Base-by-base conservation (phyloP, 2,113 vertebrate genomes). In the Hippocampus comes region DNA sequence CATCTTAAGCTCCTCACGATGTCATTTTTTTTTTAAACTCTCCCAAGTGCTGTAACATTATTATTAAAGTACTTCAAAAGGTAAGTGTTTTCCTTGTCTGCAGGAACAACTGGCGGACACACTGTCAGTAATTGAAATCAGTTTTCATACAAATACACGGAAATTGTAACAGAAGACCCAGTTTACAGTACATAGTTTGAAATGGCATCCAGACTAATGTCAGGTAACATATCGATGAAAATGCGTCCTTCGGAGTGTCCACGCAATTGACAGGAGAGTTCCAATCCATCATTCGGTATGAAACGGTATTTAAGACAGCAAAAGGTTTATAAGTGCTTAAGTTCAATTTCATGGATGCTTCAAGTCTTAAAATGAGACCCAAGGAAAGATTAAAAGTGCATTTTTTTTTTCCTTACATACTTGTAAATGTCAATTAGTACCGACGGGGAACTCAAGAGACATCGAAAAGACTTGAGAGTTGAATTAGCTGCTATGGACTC, bases 301-400 rank as follows among this genome's bases (percentile, higher is more conserved):
- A 72, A 78, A 78, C 77, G 64, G 49, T 65, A 82, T 76, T 88
- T 77, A 85, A 88, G 67, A 89, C 75, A 75, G 88, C 63, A 74
- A 77, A 87, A 85, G 63, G 77, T 77, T n/a, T 34, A 76, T 89
- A 92, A 92, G 92, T 92, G 90, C 91, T 90, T 57, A 73, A 79
- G 88, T 87, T 89, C 78, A 84, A 88, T 77, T 72, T 73, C 83
- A 79, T 78, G 73, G 75, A 84, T 84, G 78, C 82, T 87, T 90
- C 82, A 87, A 84, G 84, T 85, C 79, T 91, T 89, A 78, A 71
- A 74, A 80, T 68, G 73, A 86, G 85, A 87, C 82, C 80, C 67
- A 23, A 74, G 82, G 82, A 87, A 90, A 88, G 83, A 49, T 84
- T 81, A 83, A 93, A 93, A 93, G 91, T 92, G 92, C 92, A 90